These are phyloP conservation scores for Platysternon megacephalum DNA, from an alignment of 2,113 vertebrate species.

Conservation along the genomic window DNA sequence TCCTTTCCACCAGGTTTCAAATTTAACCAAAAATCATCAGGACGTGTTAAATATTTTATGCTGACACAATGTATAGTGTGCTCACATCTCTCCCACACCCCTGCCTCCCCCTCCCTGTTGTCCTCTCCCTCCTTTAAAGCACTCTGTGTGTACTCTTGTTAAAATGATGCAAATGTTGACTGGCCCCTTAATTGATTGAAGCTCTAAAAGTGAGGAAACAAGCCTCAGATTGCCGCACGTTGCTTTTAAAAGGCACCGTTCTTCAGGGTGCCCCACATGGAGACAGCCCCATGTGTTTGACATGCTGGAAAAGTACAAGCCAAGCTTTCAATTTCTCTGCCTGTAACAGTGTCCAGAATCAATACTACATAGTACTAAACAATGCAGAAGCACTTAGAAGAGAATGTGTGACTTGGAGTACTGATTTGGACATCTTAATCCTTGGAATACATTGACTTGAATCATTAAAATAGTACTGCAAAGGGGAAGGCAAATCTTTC, in stretches of 20 bases:
- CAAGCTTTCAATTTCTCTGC: slow-evolving; percentile 72
- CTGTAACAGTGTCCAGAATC: slow-evolving; percentile 85
- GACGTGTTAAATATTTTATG: not conserved
- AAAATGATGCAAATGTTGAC: slow-evolving; percentile 20
- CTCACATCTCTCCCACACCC: not conserved
- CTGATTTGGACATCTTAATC: slow-evolving; percentile 19
- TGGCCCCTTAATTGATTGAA: not conserved
- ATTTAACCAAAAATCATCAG: not conserved
- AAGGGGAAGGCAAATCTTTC: not conserved
- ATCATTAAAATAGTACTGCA: not conserved
- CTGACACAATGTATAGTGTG: not conserved
- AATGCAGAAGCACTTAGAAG: slow-evolving; percentile 17
- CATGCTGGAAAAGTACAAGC: slow-evolving; percentile 74
- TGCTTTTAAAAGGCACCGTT: not conserved
- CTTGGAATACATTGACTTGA: not conserved
- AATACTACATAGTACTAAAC: slow-evolving; percentile 78
- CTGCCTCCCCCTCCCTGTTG: not conserved
- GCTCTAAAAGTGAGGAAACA: slow-evolving; percentile 20
- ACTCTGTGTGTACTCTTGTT: not conserved
- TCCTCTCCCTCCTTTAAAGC: not conserved
- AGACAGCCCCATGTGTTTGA: slow-evolving; percentile 26
- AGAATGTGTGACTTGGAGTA: not conserved
- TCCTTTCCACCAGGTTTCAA: not conserved
- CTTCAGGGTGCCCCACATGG: not conserved
- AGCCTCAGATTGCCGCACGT: not conserved